These are phyloP conservation scores for Bombus soroeensis DNA, from an alignment of 1,140 invertebrate species.

Conservation along the genomic window DNA sequence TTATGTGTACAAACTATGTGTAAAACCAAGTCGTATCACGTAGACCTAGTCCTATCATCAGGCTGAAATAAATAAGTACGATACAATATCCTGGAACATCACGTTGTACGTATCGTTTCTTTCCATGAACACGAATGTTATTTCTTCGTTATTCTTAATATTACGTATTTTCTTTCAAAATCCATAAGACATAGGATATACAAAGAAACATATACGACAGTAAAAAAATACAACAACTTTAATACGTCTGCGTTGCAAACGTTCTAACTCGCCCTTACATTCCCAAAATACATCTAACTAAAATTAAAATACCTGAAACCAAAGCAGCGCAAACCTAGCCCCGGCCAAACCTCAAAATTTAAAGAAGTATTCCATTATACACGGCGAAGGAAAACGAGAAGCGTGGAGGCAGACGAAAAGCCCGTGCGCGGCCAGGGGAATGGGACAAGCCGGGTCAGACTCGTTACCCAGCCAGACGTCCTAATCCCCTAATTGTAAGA, in stretches of 20 bases:
- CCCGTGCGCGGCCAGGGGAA: constrained; percentile 3
- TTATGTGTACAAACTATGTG: too few relatives aligned
- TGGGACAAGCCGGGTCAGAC: constrained; percentile 17
- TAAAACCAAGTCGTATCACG: too few relatives aligned
- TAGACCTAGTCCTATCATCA: too few relatives aligned
- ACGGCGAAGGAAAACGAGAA: neutral
- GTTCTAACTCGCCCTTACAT: neutral
- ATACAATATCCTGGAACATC: too few relatives aligned
- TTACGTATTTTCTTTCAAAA: neutral
- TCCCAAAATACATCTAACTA: neutral
- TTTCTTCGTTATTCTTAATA: too few relatives aligned
- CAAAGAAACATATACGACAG: too few relatives aligned
- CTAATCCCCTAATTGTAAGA: constrained; percentile 38
- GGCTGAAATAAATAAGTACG: too few relatives aligned
- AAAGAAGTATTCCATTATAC: neutral
- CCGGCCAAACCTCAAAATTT: neutral
- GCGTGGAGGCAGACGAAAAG: neutral
- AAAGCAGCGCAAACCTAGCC: neutral
- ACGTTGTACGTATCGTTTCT: too few relatives aligned
- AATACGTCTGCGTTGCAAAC: too few relatives aligned
- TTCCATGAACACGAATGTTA: too few relatives aligned
- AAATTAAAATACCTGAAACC: neutral
- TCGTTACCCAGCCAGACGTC: constrained; percentile 37
- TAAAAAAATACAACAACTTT: too few relatives aligned
- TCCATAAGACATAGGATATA: too few relatives aligned